Evolutionary conservation across 2,797 vertebrate genomes (phyloP).

Genomic region (Anolis apletophallus): DNA sequence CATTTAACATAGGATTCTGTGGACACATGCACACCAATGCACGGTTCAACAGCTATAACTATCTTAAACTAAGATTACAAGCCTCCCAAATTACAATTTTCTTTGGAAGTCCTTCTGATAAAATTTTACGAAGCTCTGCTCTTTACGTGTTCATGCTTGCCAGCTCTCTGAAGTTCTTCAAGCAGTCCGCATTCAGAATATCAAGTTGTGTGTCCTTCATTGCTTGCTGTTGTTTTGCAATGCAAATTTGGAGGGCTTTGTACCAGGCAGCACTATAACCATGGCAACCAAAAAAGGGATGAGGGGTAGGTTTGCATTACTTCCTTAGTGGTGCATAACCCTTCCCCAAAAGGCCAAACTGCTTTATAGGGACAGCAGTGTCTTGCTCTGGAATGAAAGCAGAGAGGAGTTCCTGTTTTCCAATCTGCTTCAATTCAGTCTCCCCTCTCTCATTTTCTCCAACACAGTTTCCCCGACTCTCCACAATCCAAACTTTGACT

Average conservation of each 20-base stretch:
- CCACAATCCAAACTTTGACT: conserved; percentile 17
- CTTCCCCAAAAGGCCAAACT: conserved; percentile 52
- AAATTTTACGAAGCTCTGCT: neutral
- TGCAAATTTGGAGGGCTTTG: conserved; percentile 77
- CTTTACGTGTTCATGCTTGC: conserved; percentile 28
- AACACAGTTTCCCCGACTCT: conserved; percentile 4
- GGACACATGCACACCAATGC: too few species aligned
- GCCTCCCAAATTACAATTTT: neutral
- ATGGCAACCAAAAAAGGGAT: conserved; percentile 75
- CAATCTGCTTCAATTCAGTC: neutral
- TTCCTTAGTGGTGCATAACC: conserved; percentile 70
- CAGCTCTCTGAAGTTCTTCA: conserved; percentile 57
- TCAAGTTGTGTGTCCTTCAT: conserved; percentile 67
- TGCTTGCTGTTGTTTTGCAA: conserved; percentile 76
- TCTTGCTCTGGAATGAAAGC: conserved; percentile 47
- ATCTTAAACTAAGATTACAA: neutral
- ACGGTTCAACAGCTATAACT: neutral
- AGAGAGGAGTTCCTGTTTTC: conserved; percentile 20
- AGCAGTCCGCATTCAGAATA: conserved; percentile 65
- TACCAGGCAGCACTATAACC: conserved; percentile 70
- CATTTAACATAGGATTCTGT: neutral
- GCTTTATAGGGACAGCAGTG: conserved; percentile 62
- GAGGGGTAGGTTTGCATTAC: conserved; percentile 74
- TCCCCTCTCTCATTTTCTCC: neutral
- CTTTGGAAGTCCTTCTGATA: neutral